These are phyloP conservation scores for Mythimna albipuncta DNA, from an alignment of 2,888 invertebrate species.

Conservation along the genomic window DNA sequence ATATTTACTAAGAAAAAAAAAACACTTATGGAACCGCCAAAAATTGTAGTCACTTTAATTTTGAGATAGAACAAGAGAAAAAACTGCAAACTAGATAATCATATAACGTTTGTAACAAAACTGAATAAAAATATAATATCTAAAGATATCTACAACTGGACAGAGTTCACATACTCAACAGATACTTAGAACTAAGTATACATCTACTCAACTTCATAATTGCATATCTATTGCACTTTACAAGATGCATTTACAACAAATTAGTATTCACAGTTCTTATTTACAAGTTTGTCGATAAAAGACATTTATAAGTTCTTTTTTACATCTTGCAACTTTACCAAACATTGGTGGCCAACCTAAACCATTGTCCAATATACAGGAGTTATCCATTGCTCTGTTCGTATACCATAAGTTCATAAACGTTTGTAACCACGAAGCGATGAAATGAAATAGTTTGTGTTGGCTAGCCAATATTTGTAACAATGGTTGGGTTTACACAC, in stretches of 20 bases:
- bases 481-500: constrained; percentile 27
- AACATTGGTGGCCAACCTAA: constrained; percentile 25
- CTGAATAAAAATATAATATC: constrained; percentile 65
- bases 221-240: constrained; percentile 90
- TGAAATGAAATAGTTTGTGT: background rate
- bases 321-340: constrained; percentile 25
- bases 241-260: constrained; percentile 90
- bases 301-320: constrained; percentile 43
- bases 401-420: constrained; percentile 19
- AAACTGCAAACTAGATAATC: constrained; percentile 40
- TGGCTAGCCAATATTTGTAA: constrained; percentile 29
- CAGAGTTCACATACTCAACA: constrained; percentile 85
- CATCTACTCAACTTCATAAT: constrained; percentile 89
- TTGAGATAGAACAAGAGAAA: constrained; percentile 44
- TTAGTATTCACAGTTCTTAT: constrained; percentile 86
- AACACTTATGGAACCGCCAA: constrained; percentile 2
- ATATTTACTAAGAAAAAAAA: background rate
- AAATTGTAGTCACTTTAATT: constrained; percentile 18
- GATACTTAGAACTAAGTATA: constrained; percentile 83
- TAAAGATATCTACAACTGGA: constrained; percentile 83
- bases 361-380: background rate
- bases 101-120: constrained; percentile 48
- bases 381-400: constrained; percentile 10
- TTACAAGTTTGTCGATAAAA: constrained; percentile 69
- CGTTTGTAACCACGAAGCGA: constrained; percentile 4